Percentiles rank a stretch among this genome's conserved stretches.
Conservation (phyloP, 2,797 vertebrate genomes). For the Tapirus indicus region DNA sequence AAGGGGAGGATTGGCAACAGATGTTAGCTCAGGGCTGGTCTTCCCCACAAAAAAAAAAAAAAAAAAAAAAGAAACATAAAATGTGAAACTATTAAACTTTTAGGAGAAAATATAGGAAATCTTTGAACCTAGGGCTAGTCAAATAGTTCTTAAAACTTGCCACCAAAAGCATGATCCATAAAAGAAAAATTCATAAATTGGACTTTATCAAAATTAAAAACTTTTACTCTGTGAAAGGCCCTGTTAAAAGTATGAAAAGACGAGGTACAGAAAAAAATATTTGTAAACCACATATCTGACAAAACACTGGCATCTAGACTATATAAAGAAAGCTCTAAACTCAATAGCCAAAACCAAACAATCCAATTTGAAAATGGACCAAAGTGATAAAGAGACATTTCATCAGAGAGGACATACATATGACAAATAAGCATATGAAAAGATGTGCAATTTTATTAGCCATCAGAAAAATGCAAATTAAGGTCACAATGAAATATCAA, state of each 20-base stretch:
- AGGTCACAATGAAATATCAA: not conserved
- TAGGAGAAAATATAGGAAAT: not conserved
- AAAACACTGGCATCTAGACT: not conserved
- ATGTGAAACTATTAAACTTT: not conserved
- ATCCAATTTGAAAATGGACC: not conserved
- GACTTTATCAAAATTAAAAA: not conserved
- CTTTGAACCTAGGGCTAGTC: not conserved
- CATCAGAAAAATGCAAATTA: not conserved
- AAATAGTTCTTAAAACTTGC: not conserved
- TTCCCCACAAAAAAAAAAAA: too few species aligned
- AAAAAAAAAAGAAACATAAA: too few species aligned
- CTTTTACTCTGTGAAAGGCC: not conserved
- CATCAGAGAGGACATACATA: not conserved
- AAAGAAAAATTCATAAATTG: not conserved
- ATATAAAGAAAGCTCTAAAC: not conserved
- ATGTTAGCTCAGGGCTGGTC: too few species aligned
- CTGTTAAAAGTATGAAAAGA: not conserved
- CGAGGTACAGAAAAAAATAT: not conserved
- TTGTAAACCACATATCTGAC: not conserved
- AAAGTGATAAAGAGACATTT: not conserved
- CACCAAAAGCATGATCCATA: not conserved
- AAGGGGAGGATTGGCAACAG: too few species aligned
- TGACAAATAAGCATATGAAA: not conserved
- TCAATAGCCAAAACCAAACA: not conserved
- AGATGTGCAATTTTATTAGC: not conserved